Percentiles rank a stretch among this genome's conserved stretches.
Conservation (phyloP, 2,113 vertebrate species). For the Psophia crepitans region DNA sequence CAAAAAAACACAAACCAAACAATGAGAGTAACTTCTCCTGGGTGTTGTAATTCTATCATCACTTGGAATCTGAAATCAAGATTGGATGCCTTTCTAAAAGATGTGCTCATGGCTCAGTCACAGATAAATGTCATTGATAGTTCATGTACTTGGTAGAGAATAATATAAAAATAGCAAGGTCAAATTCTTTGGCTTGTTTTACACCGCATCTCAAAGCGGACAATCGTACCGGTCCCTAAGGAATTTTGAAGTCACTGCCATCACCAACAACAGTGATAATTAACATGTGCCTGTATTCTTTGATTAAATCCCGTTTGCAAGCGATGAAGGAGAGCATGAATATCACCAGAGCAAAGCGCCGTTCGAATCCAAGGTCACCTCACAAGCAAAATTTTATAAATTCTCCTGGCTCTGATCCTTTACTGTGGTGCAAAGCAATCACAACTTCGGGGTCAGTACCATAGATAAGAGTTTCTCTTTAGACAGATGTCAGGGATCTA, state of each 20-base stretch:
- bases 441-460: accelerated
- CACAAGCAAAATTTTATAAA: background rate
- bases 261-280: background rate
- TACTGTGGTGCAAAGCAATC: background rate
- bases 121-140: background rate
- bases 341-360: background rate
- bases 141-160: background rate
- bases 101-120: background rate
- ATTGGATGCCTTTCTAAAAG: slow-evolving; percentile 31
- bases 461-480: background rate
- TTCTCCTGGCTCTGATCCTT: background rate
- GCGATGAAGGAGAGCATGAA: background rate
- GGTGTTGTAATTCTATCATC: slow-evolving; percentile 43
- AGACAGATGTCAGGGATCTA: background rate
- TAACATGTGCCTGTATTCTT: background rate
- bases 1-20: too few species aligned
- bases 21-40: slow-evolving; percentile 7
- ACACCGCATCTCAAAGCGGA: background rate
- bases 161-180: background rate
- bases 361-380: background rate
- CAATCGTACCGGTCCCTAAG: background rate
- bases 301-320: background rate
- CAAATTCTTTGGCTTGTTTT: slow-evolving; percentile 9
- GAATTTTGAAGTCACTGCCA: background rate
- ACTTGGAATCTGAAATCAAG: slow-evolving; percentile 38